Percentiles rank a stretch among this genome's conserved stretches.
These are phyloP conservation scores for Epiblema foenella DNA, from an alignment of 2,888 invertebrate genomes.

Conservation along the genomic window DNA sequence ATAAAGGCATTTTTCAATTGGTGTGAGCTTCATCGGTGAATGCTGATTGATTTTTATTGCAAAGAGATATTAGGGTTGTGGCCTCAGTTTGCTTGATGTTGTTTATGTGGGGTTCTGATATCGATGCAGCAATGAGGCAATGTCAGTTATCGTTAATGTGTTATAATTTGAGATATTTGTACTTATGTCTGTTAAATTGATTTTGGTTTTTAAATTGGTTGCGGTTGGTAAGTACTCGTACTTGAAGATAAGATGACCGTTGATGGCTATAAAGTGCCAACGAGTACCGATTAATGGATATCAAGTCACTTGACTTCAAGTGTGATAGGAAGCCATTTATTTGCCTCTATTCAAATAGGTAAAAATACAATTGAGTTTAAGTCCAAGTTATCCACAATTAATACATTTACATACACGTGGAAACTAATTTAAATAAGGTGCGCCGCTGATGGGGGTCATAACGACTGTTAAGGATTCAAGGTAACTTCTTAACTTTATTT, in stretches of 20 bases:
- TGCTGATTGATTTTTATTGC: constrained; percentile 81
- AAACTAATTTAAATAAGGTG: too few species aligned
- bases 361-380: background rate
- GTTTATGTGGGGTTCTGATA: constrained; percentile 32
- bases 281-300: constrained; percentile 14
- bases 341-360: background rate
- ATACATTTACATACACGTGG: too few species aligned
- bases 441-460: too few species aligned
- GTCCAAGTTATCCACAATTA: too few species aligned
- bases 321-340: constrained; percentile 4
- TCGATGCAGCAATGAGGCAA: constrained; percentile 32
- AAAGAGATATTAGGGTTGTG: constrained; percentile 66
- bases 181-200: constrained; percentile 42
- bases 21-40: constrained; percentile 59
- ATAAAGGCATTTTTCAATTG: constrained; percentile 25
- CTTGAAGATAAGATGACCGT: constrained; percentile 16
- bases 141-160: constrained; percentile 44
- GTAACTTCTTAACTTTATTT: too few species aligned
- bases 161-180: constrained; percentile 44
- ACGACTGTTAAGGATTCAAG: background rate
- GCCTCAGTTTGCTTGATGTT: constrained; percentile 27
- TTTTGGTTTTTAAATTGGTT: constrained; percentile 37
- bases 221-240: constrained; percentile 11
- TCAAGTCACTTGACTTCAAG: constrained; percentile 15
- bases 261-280: constrained; percentile 22